Base-by-base conservation (phyloP, 2,888 invertebrate species). In the Tipula confusa region DNA sequence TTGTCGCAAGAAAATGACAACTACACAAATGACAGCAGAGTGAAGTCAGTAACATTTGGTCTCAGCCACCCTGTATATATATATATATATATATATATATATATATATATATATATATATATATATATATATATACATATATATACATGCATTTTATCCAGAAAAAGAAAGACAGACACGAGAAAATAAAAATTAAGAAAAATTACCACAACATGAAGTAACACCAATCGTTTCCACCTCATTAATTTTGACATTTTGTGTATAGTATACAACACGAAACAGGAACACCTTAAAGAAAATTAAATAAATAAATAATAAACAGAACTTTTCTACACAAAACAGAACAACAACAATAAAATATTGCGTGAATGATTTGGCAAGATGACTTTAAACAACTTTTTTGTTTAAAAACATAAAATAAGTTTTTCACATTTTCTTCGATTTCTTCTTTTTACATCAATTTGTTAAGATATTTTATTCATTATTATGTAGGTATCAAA, bases 291-390 rank as follows among this genome's bases (percentile, higher is more conserved):
- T 80, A 15, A 64, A 64, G 18, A 24, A 24, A 64, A 64, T 64
- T 64, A 64, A 64, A 64, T 64, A 64, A 24, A 64, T 64, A 64
- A 64, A 64, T 64, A 64, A 64, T 64, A 64, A 64, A 64, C 64
- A 24, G 24, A 64, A 64, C 64, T 64, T 3, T n/a, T n/a, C n/a
- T n/a, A 43, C 43, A 43, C n/a, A 43, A 13, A 43, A 43, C 9
- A 64, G 9, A 64, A 9, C 24, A 24, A 24, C 24, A 64, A 11
- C 18, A 24, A 43, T 4, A 79, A 31, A 80, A 80, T n/a, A 29
- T 80, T 80, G 29, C 80, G 80, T 80, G 80, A 80, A 80, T 80
- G 80, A 80, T 80, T 80, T 29, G 29, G 29, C 80, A 80, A 80
- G 29, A 29, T 80, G 29, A 80, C 80, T 80, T 80, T 80, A 80